Evolutionary conservation across 2,797 vertebrate species (phyloP).

Genomic region (Oreochromis mossambicus): DNA sequence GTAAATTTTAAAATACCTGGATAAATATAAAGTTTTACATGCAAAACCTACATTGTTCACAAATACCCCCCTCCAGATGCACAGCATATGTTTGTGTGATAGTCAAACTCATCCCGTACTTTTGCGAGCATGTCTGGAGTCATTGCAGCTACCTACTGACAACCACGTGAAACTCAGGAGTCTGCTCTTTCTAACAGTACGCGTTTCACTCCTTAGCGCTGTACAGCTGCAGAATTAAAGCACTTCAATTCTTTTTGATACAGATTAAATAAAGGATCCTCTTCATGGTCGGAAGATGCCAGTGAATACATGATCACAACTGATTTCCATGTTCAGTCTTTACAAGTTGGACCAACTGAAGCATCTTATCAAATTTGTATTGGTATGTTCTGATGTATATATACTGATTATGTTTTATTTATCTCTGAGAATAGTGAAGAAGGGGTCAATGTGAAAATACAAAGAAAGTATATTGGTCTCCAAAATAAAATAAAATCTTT

Average conservation of each 20-base stretch:
- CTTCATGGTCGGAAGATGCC: neutral
- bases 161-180: neutral
- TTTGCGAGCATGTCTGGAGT: neutral
- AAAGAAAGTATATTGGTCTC: neutral
- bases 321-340: neutral
- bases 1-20: neutral
- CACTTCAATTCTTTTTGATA: neutral
- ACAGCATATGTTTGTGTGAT: neutral
- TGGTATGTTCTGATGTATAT: neutral
- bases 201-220: neutral
- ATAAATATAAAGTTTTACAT: neutral
- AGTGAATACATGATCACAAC: neutral
- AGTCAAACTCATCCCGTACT: neutral
- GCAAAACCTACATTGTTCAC: neutral
- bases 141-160: fast-evolving
- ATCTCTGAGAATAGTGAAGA: neutral
- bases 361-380: neutral
- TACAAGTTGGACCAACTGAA: neutral
- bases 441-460: neutral
- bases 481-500: neutral
- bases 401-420: neutral
- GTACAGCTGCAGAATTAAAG: neutral
- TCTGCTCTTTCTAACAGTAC: fast-evolving
- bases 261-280: neutral
- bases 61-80: neutral